Conservation (phyloP, 2,888 invertebrate genomes). For the Charanyca ferruginea region DNA sequence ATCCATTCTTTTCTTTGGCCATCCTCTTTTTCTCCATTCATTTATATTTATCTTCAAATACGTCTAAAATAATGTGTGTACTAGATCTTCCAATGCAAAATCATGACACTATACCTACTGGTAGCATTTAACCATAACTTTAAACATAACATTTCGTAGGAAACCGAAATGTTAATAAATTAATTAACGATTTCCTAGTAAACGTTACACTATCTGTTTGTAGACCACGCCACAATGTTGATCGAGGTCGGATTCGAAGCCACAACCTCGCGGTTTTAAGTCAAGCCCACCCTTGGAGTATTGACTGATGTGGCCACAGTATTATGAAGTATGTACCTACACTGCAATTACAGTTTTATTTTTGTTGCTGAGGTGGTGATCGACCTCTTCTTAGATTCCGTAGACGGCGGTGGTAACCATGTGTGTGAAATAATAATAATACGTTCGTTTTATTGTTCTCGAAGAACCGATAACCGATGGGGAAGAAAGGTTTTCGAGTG, state of each 20-base stretch:
- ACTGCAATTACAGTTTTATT: background rate
- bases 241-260: conserved; percentile 44
- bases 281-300: conserved; percentile 35
- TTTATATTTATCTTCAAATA: too few relatives aligned
- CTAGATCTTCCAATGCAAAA: background rate
- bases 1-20: too few relatives aligned
- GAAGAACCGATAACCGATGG: too few relatives aligned
- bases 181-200: conserved; percentile 13
- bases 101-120: background rate
- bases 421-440: too few relatives aligned
- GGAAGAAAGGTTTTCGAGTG: too few relatives aligned
- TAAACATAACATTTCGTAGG: conserved; percentile 10
- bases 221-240: conserved; percentile 41
- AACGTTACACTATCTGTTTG: conserved; percentile 33
- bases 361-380: background rate
- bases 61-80: background rate
- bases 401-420: too few relatives aligned
- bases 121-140: conserved; percentile 3
- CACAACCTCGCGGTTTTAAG: conserved; percentile 29
- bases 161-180: conserved; percentile 14
- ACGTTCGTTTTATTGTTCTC: too few relatives aligned
- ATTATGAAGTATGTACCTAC: background rate
- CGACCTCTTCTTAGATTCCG: background rate
- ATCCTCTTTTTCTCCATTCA: too few relatives aligned
- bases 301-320: conserved; percentile 18